Evolutionary conservation across 2,797 vertebrate species (phyloP).

Genomic region (Luscinia luscinia): DNA sequence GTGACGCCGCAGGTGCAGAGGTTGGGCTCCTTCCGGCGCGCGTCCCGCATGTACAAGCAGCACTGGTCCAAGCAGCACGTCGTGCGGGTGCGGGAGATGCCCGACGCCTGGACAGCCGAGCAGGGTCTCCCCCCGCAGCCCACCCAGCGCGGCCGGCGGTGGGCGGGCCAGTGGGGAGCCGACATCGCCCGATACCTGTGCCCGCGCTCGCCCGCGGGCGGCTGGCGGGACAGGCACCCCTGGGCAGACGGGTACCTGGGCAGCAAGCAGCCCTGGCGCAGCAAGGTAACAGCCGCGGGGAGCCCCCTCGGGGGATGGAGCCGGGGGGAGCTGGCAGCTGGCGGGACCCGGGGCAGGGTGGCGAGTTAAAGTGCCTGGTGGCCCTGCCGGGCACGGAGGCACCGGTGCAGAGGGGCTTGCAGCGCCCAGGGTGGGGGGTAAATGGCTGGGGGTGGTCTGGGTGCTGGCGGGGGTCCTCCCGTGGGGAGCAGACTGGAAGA

Average conservation of each 20-base stretch:
- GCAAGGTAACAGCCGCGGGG: slow-evolving; percentile 82
- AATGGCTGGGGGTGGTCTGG: not conserved
- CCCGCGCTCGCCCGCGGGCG: slow-evolving; percentile 61
- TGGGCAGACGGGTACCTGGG: slow-evolving; percentile 83
- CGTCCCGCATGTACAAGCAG: slow-evolving; percentile 69
- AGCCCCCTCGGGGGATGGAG: not conserved
- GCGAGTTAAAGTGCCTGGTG: accelerated
- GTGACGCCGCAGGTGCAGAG: slow-evolving; percentile 89
- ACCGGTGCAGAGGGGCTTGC: accelerated
- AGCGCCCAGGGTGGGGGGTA: accelerated
- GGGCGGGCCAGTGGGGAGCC: slow-evolving; percentile 80
- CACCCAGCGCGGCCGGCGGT: slow-evolving; percentile 78
- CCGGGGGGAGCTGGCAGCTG: accelerated
- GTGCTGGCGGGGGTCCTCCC: not conserved
- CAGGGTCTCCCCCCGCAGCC: slow-evolving; percentile 80
- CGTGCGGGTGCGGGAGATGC: slow-evolving; percentile 74
- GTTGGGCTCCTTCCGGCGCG: slow-evolving; percentile 67
- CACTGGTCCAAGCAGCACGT: slow-evolving; percentile 81
- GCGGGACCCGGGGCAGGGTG: accelerated
- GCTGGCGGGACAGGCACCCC: slow-evolving; percentile 43
- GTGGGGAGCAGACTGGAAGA: not conserved
- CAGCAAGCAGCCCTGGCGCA: slow-evolving; percentile 84
- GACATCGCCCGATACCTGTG: slow-evolving; percentile 76
- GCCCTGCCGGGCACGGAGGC: accelerated
- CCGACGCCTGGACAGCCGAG: slow-evolving; percentile 81